These are phyloP conservation scores for Phocoena sinus DNA, from an alignment of 2,113 vertebrate genomes.

Conservation along the genomic window DNA sequence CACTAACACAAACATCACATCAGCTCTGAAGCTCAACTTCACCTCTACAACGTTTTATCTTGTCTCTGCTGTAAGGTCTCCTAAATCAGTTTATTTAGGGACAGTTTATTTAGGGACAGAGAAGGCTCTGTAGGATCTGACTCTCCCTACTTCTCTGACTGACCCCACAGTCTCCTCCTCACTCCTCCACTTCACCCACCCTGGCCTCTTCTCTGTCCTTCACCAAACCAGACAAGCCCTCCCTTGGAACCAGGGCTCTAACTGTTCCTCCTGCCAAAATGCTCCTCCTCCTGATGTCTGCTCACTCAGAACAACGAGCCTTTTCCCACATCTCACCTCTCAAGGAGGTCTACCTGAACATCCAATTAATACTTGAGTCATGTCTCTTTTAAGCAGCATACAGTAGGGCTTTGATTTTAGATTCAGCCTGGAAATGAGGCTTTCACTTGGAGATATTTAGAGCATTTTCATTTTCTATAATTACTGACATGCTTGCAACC, in stretches of 20 bases:
- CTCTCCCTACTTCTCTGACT: background rate
- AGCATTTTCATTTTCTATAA: background rate
- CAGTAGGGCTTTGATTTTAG: background rate
- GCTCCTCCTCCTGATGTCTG: background rate
- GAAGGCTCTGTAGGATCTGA: background rate
- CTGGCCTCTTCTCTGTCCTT: background rate
- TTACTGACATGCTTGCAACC: background rate
- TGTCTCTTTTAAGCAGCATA: background rate
- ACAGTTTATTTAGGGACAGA: background rate
- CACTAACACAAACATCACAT: background rate
- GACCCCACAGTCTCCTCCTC: background rate
- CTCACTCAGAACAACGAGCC: background rate
- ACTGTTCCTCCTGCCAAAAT: background rate
- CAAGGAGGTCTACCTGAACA: background rate
- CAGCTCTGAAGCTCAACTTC: background rate
- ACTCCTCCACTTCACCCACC: too few relatives aligned
- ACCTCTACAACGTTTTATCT: background rate
- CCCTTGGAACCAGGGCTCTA: background rate
- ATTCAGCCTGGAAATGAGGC: background rate
- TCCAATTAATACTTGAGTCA: background rate
- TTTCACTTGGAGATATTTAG: background rate
- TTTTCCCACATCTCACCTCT: background rate
- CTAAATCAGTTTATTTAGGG: background rate
- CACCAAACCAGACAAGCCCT: background rate
- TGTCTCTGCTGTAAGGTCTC: background rate